A percentile compares a stretch with the other conserved stretches of the same genome.
Evolutionary conservation across 2,113 vertebrate genomes (phyloP).

Genomic region (Albula glossodonta): DNA sequence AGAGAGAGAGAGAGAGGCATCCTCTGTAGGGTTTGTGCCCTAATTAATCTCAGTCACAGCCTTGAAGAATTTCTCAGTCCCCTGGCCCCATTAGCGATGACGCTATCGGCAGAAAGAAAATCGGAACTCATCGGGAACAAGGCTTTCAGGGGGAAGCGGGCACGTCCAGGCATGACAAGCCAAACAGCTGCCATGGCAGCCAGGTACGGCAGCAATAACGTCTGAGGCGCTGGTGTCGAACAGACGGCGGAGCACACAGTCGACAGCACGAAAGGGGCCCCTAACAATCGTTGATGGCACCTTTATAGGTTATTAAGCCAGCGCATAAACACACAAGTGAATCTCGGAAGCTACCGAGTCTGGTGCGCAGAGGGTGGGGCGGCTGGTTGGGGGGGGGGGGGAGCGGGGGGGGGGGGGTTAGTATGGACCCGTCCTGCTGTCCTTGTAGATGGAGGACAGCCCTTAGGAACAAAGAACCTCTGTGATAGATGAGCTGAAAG

Average conservation of each 20-base stretch:
- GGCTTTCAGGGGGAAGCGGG: background rate
- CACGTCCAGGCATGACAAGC: background rate
- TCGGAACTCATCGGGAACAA: background rate
- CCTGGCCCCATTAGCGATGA: background rate
- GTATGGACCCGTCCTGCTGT: background rate
- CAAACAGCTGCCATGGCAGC: background rate
- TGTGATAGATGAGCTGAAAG: background rate
- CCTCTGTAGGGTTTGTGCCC: background rate
- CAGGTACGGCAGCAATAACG: background rate
- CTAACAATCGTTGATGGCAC: background rate
- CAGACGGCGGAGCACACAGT: background rate
- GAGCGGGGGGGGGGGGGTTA: too few species aligned
- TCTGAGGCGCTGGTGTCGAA: background rate
- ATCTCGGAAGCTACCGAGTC: background rate
- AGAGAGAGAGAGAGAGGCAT: conserved; percentile 1
- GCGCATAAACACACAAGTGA: too few species aligned
- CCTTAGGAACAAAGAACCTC: background rate
- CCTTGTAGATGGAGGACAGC: background rate
- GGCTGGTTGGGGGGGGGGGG: too few species aligned
- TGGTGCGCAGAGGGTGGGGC: too few species aligned
- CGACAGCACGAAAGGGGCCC: background rate
- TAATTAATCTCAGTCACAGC: background rate
- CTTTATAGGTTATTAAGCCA: background rate
- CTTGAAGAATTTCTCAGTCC: background rate
- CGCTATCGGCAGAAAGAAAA: background rate